phyloP scores from a whole-genome alignment of 2,888 invertebrate genomes.

The Quadroppia sp. region DNA sequence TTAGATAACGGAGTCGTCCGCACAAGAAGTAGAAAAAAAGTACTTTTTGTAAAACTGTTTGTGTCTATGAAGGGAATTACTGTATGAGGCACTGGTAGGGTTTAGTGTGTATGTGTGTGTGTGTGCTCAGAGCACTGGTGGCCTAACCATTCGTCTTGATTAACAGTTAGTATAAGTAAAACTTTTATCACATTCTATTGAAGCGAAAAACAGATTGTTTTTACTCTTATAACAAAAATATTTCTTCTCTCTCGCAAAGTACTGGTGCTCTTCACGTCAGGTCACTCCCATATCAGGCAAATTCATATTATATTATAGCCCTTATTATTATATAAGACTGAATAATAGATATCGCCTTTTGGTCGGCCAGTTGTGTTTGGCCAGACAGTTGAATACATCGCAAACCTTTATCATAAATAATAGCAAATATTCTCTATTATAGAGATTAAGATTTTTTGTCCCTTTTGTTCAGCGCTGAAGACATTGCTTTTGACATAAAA shows the following conservation, averaged over 20 bases:
- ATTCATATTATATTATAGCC: not conserved
- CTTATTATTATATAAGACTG: constrained; percentile 4
- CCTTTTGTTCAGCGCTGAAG: not conserved
- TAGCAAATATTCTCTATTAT: not conserved
- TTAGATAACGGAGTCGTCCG: constrained; percentile 2
- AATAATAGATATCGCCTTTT: not conserved
- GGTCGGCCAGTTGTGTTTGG: too few relatives aligned
- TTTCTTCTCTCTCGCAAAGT: too few relatives aligned
- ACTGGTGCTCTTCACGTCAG: not conserved
- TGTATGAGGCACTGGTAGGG: not conserved
- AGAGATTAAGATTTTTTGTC: not conserved
- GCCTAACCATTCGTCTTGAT: constrained; percentile 8
- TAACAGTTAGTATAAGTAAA: not conserved
- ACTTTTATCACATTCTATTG: constrained; percentile 14
- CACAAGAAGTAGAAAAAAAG: not conserved
- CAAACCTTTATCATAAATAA: not conserved
- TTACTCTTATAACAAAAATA: not conserved
- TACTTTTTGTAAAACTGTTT: not conserved
- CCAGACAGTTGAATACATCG: too few relatives aligned
- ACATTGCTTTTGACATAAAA: not conserved
- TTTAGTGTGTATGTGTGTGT: not conserved
- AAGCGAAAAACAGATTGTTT: constrained; percentile 13
- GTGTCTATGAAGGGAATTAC: too few relatives aligned
- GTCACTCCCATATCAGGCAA: not conserved
- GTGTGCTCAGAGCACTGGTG: not conserved